Evolutionary conservation across 1,140 invertebrate species (phyloP).

Genomic region (Oncopeltus fasciatus): DNA sequence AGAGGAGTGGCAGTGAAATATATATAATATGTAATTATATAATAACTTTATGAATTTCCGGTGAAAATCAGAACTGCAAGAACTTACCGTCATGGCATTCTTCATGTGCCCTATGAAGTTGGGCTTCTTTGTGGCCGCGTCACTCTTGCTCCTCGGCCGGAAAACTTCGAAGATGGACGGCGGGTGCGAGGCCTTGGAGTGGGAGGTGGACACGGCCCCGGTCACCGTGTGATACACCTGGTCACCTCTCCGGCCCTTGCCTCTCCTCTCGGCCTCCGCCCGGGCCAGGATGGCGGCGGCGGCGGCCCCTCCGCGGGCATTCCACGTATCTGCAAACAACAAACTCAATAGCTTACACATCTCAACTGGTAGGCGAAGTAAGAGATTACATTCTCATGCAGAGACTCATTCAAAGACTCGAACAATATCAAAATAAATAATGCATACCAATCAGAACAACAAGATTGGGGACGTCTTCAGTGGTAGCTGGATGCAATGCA

Average conservation of each 20-base stretch:
- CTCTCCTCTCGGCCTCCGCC: slow-evolving; percentile 30
- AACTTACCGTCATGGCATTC: slow-evolving; percentile 52
- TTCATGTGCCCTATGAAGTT: slow-evolving; percentile 62
- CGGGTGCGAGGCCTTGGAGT: slow-evolving; percentile 19
- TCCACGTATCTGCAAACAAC: background rate
- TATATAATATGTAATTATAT: too few species aligned
- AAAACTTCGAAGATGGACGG: slow-evolving; percentile 62
- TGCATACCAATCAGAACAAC: too few species aligned
- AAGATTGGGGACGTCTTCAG: too few species aligned
- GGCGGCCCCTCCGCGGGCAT: slow-evolving; percentile 34
- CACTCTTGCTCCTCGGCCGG: slow-evolving; percentile 62
- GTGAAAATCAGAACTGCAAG: too few species aligned
- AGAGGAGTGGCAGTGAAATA: too few species aligned
- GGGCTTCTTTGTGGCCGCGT: slow-evolving; percentile 48
- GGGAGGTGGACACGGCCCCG: slow-evolving; percentile 24
- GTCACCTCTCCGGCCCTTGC: slow-evolving; percentile 35
- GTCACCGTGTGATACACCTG: slow-evolving; percentile 26
- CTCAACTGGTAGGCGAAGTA: too few species aligned
- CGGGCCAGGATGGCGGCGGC: slow-evolving; percentile 27
- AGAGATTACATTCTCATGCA: too few species aligned
- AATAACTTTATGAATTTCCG: too few species aligned
- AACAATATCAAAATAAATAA: too few species aligned
- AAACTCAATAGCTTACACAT: too few species aligned
- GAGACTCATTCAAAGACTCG: too few species aligned
- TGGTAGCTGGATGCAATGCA: too few species aligned